phyloP scores from a whole-genome alignment of 1,140 invertebrate genomes.

The Lordiphosa collinella region DNA sequence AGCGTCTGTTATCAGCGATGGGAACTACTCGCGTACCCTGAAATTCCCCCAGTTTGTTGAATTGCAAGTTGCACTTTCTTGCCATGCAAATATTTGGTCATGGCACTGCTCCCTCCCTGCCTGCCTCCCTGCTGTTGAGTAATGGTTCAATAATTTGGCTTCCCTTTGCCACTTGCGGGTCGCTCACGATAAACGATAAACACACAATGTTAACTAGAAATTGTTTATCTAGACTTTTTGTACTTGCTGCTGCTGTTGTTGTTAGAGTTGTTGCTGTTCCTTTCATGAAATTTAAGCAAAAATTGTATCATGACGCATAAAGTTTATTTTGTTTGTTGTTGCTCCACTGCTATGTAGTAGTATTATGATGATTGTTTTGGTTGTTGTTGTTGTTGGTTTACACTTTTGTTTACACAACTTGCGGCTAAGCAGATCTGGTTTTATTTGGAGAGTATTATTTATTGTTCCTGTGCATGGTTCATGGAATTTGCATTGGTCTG shows the following conservation, averaged over 20 bases:
- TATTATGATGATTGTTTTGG: not conserved
- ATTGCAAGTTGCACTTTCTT: conserved; percentile 5
- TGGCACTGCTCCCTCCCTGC: not conserved
- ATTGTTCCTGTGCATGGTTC: conserved; percentile 67
- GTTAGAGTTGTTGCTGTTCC: conserved; percentile 16
- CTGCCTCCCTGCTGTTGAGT: conserved; percentile 49
- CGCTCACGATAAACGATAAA: conserved; percentile 38
- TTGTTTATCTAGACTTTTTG: conserved; percentile 68
- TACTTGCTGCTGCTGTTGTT: conserved; percentile 22
- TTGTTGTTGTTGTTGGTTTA: conserved; percentile 31
- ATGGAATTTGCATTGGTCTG: conserved; percentile 49
- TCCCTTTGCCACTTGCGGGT: conserved; percentile 3
- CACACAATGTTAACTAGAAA: conserved; percentile 73
- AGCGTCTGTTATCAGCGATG: conserved; percentile 10
- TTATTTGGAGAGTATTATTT: conserved; percentile 59
- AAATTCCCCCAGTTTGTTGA: not conserved
- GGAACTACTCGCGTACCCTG: conserved; percentile 6
- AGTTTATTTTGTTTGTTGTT: conserved; percentile 43
- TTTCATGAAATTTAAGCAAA: conserved; percentile 64
- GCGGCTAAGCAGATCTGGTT: conserved; percentile 31
- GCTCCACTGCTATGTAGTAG: not conserved
- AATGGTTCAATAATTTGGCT: conserved; percentile 74
- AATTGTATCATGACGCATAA: conserved; percentile 68
- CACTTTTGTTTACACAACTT: conserved; percentile 72
- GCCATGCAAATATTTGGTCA: conserved; percentile 2